A percentile compares a stretch with the other conserved stretches of the same genome.
Evolutionary conservation across 1,140 invertebrate species (phyloP).

Genomic region (Archivesica marissinica): DNA sequence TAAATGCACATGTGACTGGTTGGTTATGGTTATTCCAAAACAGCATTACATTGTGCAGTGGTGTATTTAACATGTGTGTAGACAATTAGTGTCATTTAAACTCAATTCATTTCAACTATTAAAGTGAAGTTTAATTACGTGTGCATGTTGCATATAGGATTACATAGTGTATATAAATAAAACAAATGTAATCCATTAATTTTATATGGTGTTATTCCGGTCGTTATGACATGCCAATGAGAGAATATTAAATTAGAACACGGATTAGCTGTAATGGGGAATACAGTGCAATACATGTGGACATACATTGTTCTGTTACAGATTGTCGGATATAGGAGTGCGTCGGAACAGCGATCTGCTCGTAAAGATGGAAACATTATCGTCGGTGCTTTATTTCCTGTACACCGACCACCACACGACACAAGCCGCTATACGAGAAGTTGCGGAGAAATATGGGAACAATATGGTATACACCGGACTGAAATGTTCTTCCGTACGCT

Average conservation of each 20-base stretch:
- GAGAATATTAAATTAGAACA: background rate
- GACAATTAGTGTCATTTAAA: no score
- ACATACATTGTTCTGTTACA: background rate
- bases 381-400: slow-evolving; percentile 90
- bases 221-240: no score
- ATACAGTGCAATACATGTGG: background rate
- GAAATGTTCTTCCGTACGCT: slow-evolving; percentile 88
- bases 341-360: slow-evolving; percentile 81
- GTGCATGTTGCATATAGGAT: background rate
- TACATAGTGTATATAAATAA: background rate
- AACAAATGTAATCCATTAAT: no score
- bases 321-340: background rate
- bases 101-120: no score
- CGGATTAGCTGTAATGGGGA: background rate
- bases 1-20: no score
- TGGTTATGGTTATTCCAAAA: no score
- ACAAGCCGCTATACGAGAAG: slow-evolving; percentile 75
- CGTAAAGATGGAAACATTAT: slow-evolving; percentile 88
- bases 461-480: slow-evolving; percentile 92
- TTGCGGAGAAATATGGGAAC: slow-evolving; percentile 86
- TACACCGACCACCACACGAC: slow-evolving; percentile 88
- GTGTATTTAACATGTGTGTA: no score
- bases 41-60: no score
- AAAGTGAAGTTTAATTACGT: no score
- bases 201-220: no score